Base-by-base conservation (phyloP, 2,113 vertebrate species). In the Colaptes auratus region DNA sequence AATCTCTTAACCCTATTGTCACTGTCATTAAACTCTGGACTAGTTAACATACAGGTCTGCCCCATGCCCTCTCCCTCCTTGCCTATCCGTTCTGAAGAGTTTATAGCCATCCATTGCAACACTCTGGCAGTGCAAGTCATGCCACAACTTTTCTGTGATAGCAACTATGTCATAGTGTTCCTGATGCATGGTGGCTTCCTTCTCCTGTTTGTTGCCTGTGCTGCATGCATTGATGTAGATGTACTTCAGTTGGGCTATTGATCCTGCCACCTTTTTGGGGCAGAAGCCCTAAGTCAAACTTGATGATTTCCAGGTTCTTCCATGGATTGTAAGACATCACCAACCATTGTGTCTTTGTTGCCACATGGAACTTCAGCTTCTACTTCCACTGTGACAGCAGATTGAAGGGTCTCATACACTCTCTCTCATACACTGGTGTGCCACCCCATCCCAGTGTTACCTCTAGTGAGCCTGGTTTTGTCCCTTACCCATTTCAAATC, bases 251-350 rank as follows among this genome's bases (percentile, higher is more conserved):
- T 59, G 27, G 10, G 46, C 3, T 31, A 9, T 35, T 67, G 53
- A 39, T 75, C 63, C 50, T 0, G 0, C 31, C 31, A 19, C 24
- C 16, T 75, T 75, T 80, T 46, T 8, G 8, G 33, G 10, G 28
- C 14, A 46, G 48, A 69, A 79, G 15, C 28, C 6, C 11, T 16
- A 7, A 39, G 33, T 90, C 76, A 71, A 31, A 3, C 0, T 0
- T 39, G 31, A 39, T 48, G 3, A 12, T 78, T 78, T 24, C 78
- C 10, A 20, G 24, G 19, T 7, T 3, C 31, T 58, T 73, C 23
- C 10, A 7, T 67, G 39, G 4, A 67, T 90, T 86, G 39, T 52
- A 50, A 36, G 13, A 23, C 33, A 39, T 18, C 55, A 30, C 2
- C 36, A 67, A 63, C 11, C 19, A 19, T 56, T n/a, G 33, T 3